Base-by-base conservation (phyloP, 2,113 vertebrate species). In the Charadrius vociferus region DNA sequence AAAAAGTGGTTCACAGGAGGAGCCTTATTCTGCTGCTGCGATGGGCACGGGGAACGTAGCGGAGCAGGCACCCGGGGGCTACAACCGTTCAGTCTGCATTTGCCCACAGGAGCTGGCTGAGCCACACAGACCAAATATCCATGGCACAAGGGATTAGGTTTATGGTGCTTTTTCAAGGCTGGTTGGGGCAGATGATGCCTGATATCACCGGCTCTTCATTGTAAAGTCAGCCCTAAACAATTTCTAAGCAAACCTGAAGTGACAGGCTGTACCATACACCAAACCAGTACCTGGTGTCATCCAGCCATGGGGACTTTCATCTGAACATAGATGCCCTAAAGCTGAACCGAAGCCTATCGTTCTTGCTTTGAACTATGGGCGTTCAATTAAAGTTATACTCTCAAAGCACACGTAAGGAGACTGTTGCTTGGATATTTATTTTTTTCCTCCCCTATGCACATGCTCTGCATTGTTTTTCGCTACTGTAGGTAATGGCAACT, bases 1-100 rank as follows among this genome's bases (percentile, higher is more conserved):
- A 14, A 50, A 32, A 80, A 52, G 10, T 4, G 24, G 36, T 27
- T 32, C 29, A 10, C 20, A 61, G 81, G 37, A 73, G 45, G 14
- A 47, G 41, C 21, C 11, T 56, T n/a, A 4, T 12, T 21, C 27
- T 72, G 61, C 34, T 62, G 56, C 36, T 43, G 39, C 13, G 34
- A 21, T 10, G 41, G 41, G 26, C n/a, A 45, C 0, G 2, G 34
- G 83, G 65, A 22, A 37, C 0, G 6, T 9, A 71, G 11, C 0
- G 0, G 30, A 26, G 23, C 30, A 37, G 66, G 30, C 22, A 13
- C 10, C 16, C 4, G 41, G 20, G n/a, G 7, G 53, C 47, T 49
- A 18, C 36, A 52, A 1, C 15, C 21, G 4, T 7, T 0, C 0
- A 12, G 18, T 14, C 53, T 53, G 59, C 23, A 24, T 56, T 24